Evolutionary conservation across 1,140 invertebrate species (phyloP).

Genomic region (Listronotus oregonensis): DNA sequence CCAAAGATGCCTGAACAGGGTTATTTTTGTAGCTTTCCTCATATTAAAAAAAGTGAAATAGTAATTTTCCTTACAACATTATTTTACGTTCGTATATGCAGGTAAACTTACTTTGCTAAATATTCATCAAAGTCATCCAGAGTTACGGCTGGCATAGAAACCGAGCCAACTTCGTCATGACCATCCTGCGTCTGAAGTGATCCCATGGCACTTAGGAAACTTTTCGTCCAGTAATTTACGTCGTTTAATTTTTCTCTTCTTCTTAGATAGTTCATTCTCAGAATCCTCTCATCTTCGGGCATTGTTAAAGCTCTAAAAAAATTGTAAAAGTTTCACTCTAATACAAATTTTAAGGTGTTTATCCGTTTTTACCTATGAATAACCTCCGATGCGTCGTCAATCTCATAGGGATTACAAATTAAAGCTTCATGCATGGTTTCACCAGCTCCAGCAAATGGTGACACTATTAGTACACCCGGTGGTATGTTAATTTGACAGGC

Average conservation of each 20-base stretch:
- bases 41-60: too few relatives aligned
- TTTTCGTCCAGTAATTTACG: slow-evolving; percentile 88
- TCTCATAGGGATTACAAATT: slow-evolving; percentile 88
- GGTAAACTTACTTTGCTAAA: slow-evolving; percentile 71
- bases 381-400: slow-evolving; percentile 84
- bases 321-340: too few relatives aligned
- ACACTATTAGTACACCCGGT: slow-evolving; percentile 86
- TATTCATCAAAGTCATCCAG: slow-evolving; percentile 88
- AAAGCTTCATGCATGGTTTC: slow-evolving; percentile 88
- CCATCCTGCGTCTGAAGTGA: slow-evolving; percentile 71
- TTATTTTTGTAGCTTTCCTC: too few relatives aligned
- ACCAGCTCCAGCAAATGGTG: slow-evolving; percentile 87
- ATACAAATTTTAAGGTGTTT: background rate
- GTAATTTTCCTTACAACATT: too few relatives aligned
- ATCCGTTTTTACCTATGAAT: slow-evolving; percentile 65
- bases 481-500: slow-evolving; percentile 87
- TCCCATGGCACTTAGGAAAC: slow-evolving; percentile 85
- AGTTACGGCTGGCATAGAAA: slow-evolving; percentile 82
- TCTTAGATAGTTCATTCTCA: slow-evolving; percentile 84
- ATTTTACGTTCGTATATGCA: too few relatives aligned
- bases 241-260: slow-evolving; percentile 81
- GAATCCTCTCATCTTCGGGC: slow-evolving; percentile 84
- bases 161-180: slow-evolving; percentile 77
- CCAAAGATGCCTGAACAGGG: too few relatives aligned
- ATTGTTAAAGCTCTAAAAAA: slow-evolving; percentile 73